Evolutionary conservation across 2,113 vertebrate genomes (phyloP).

Genomic region (Halcyon senegalensis): DNA sequence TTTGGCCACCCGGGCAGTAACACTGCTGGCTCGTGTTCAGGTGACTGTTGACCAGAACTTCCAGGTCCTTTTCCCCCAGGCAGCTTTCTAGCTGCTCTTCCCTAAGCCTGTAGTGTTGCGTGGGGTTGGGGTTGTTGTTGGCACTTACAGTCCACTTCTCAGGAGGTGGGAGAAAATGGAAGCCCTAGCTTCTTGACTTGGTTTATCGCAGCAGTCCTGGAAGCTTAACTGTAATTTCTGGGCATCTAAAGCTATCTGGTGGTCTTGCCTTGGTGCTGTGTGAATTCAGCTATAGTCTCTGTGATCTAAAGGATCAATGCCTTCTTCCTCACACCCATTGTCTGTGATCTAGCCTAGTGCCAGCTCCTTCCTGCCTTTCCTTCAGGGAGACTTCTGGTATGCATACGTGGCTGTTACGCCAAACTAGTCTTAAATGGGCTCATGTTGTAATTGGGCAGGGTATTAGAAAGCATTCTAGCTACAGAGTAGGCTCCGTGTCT

Average conservation of each 20-base stretch:
- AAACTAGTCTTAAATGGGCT: neutral
- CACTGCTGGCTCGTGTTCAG: no score
- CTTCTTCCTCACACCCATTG: neutral
- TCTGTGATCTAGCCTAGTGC: neutral
- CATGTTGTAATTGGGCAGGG: neutral
- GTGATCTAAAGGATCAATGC: neutral
- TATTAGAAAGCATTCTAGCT: conserved; percentile 8
- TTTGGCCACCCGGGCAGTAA: no score
- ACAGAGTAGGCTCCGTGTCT: neutral
- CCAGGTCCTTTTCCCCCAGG: no score
- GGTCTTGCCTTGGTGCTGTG: neutral
- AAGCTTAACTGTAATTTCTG: neutral
- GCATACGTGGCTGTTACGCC: neutral
- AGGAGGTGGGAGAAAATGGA: neutral
- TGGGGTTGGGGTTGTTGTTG: no score
- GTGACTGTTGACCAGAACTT: no score
- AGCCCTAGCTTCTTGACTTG: neutral
- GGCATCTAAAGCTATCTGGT: neutral
- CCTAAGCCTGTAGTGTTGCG: no score
- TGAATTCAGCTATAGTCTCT: neutral
- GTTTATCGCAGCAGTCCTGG: neutral
- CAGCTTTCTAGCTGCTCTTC: no score
- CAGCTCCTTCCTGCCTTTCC: neutral
- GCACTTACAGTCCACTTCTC: neutral
- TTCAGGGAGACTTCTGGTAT: neutral